These are phyloP conservation scores for Yponomeuta evonymella DNA, from an alignment of 2,888 invertebrate species.

Conservation along the genomic window DNA sequence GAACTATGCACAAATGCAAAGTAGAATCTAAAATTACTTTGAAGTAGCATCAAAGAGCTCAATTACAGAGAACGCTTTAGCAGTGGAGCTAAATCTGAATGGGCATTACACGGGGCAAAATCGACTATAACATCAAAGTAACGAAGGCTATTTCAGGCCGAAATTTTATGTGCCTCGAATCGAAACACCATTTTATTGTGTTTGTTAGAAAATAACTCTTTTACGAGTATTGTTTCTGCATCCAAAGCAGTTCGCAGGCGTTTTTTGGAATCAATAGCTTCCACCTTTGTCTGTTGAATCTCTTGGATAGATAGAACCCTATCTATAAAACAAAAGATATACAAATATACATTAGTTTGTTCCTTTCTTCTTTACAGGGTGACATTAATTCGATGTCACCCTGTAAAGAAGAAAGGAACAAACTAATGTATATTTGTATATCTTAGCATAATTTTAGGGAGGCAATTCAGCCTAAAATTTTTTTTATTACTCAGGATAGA, in stretches of 20 bases:
- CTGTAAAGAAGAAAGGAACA: too few relatives aligned
- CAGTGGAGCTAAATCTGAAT: not conserved
- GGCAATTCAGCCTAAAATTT: too few relatives aligned
- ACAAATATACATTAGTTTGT: too few relatives aligned
- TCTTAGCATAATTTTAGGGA: too few relatives aligned
- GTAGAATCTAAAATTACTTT: not conserved
- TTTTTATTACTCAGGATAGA: too few relatives aligned
- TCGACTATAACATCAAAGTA: not conserved
- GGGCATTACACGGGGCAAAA: not conserved
- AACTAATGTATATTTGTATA: too few relatives aligned
- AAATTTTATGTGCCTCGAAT: slow-evolving; percentile 16
- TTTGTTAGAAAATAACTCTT: slow-evolving; percentile 3
- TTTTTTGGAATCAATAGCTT: not conserved
- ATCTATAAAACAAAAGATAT: not conserved
- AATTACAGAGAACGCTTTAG: not conserved
- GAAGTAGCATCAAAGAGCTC: not conserved
- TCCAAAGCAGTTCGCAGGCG: not conserved
- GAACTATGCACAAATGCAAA: not conserved
- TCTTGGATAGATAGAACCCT: not conserved
- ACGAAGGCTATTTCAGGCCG: not conserved
- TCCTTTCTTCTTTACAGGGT: too few relatives aligned
- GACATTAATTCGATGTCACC: too few relatives aligned
- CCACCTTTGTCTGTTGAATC: not conserved
- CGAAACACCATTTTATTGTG: slow-evolving; percentile 12
- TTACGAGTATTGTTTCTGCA: not conserved